These are phyloP conservation scores for Hylaeus anthracinus DNA, from an alignment of 1,140 invertebrate genomes.

Conservation along the genomic window DNA sequence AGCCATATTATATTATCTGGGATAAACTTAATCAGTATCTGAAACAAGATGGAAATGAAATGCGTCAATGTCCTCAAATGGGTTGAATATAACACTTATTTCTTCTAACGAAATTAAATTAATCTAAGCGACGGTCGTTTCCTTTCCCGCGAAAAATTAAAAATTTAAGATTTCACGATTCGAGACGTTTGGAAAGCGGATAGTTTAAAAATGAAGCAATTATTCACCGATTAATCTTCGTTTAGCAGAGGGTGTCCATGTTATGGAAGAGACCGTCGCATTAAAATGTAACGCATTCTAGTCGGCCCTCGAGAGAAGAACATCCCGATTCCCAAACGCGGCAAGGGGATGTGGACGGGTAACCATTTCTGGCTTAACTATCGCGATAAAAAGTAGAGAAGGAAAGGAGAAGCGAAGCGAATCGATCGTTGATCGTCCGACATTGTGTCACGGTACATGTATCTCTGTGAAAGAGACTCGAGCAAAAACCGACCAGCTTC, in stretches of 20 bases:
- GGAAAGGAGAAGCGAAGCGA: conserved; percentile 17
- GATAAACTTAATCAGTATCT: too few relatives aligned
- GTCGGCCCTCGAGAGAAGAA: neutral
- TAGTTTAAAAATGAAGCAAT: too few relatives aligned
- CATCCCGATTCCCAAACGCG: neutral
- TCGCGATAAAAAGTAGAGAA: neutral
- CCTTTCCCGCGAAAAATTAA: too few relatives aligned
- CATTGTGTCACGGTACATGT: neutral
- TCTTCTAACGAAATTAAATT: too few relatives aligned
- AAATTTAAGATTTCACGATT: too few relatives aligned
- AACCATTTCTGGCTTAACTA: neutral
- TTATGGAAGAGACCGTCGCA: neutral
- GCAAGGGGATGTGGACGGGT: neutral
- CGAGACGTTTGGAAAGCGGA: too few relatives aligned
- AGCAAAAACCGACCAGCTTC: neutral
- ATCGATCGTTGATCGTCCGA: conserved; percentile 9
- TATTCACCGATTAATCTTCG: neutral
- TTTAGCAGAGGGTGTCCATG: neutral
- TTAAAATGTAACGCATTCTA: neutral
- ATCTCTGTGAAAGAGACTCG: neutral
- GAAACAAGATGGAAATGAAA: too few relatives aligned
- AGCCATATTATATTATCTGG: too few relatives aligned
- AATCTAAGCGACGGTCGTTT: too few relatives aligned
- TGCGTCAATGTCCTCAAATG: too few relatives aligned
- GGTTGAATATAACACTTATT: too few relatives aligned